A percentile compares a stretch with the other conserved stretches of the same genome.
phyloP scores from a whole-genome alignment of 2,797 vertebrate genomes.

The Lindbergichthys nudifrons region DNA sequence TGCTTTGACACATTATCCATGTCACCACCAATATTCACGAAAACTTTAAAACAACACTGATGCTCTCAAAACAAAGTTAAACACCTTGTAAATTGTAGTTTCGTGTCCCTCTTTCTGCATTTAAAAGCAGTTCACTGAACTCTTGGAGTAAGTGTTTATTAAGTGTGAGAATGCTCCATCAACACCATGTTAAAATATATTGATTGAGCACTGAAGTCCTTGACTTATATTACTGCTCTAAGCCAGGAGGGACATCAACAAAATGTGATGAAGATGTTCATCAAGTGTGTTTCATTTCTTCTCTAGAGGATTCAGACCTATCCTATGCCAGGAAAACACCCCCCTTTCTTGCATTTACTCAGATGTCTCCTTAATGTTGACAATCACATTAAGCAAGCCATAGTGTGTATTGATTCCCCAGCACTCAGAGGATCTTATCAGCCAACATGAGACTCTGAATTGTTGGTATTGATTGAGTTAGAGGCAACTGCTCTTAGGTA shows the following conservation, averaged over 20 bases:
- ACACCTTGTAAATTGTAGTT: too few species aligned
- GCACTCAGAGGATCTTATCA: constrained; percentile 34
- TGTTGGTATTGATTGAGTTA: constrained; percentile 19
- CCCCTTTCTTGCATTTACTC: constrained; percentile 13
- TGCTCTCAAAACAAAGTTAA: background rate
- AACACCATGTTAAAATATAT: background rate
- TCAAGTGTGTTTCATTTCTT: background rate
- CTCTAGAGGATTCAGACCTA: background rate
- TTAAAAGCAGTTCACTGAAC: background rate
- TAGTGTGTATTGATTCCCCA: constrained; percentile 18
- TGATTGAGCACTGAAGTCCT: background rate
- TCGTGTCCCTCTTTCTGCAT: too few species aligned
- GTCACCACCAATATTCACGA: background rate
- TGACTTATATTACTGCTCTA: background rate
- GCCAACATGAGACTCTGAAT: constrained; percentile 27
- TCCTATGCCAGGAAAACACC: constrained; percentile 7
- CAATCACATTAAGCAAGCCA: background rate
- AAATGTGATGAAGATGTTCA: background rate
- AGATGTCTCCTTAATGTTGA: constrained; percentile 16
- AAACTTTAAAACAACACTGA: background rate
- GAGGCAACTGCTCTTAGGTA: constrained; percentile 7
- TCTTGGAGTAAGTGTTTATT: background rate
- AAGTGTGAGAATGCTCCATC: background rate
- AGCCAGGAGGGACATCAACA: background rate
- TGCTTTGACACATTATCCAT: too few species aligned